Percentiles rank a stretch among this genome's conserved stretches.
Evolutionary conservation across 2,113 vertebrate genomes (phyloP).

Genomic region (Ptyas mucosa): DNA sequence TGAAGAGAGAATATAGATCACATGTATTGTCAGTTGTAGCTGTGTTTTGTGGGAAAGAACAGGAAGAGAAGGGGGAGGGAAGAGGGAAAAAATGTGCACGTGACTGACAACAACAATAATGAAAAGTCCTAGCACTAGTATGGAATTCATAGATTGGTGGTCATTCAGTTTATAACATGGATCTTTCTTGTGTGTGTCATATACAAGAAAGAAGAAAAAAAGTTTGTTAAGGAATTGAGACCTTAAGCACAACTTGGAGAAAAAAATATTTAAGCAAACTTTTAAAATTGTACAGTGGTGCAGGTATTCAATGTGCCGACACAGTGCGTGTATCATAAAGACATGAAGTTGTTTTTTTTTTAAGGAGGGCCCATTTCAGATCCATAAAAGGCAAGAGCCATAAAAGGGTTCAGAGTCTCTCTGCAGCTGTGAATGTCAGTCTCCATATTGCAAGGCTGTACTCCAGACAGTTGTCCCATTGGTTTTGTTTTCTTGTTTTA

Average conservation of each 20-base stretch:
- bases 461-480: not conserved
- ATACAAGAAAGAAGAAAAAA: too few species aligned
- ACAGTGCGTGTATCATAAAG: slow-evolving; percentile 3
- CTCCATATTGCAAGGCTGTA: not conserved
- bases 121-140: not conserved
- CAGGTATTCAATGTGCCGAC: not conserved
- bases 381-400: slow-evolving; percentile 68
- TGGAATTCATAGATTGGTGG: not conserved
- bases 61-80: not conserved
- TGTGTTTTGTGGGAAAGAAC: not conserved
- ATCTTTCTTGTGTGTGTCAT: not conserved
- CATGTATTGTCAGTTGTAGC: not conserved
- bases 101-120: not conserved
- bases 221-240: not conserved
- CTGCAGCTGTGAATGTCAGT: slow-evolving; percentile 73
- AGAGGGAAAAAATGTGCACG: not conserved
- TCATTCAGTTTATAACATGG: not conserved
- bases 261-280: not conserved
- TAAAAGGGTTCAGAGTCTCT: slow-evolving; percentile 38
- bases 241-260: not conserved
- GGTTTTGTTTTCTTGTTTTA: not conserved
- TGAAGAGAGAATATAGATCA: not conserved
- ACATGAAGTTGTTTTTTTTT: slow-evolving; percentile 2
- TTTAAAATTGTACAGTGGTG: not conserved
- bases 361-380: slow-evolving; percentile 52